Percentiles rank a stretch among this genome's conserved stretches.
Evolutionary conservation across 2,797 vertebrate species (phyloP).

Genomic region (Enteromius trimaculatus): DNA sequence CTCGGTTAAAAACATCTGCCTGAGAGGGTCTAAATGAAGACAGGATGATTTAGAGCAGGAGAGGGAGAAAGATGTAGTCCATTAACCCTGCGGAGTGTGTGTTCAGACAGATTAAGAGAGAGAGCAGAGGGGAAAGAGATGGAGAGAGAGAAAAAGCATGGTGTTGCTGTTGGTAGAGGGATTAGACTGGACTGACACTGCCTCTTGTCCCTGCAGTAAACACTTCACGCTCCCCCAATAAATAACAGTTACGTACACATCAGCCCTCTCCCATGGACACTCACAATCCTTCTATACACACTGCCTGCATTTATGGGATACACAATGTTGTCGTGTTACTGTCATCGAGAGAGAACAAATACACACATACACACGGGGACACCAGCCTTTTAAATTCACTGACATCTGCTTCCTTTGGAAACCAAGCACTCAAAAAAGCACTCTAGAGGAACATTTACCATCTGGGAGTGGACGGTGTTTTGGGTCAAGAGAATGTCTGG

Average conservation of each 20-base stretch:
- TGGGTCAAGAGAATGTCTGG: conserved; percentile 24
- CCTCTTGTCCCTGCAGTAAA: conserved; percentile 45
- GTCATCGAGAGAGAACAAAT: conserved; percentile 36
- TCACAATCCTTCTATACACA: conserved; percentile 40
- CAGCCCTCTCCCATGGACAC: conserved; percentile 36
- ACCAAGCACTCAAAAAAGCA: conserved; percentile 49
- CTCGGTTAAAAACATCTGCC: conserved; percentile 48
- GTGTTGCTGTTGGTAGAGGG: conserved; percentile 25
- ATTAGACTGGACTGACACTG: conserved; percentile 31
- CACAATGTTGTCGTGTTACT: conserved; percentile 25
- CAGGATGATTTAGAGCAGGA: conserved; percentile 50
- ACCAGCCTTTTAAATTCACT: conserved; percentile 50
- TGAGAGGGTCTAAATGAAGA: conserved; percentile 48
- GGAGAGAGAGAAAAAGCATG: conserved; percentile 19
- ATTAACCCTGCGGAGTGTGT: conserved; percentile 58
- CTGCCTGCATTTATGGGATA: conserved; percentile 30
- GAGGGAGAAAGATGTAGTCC: conserved; percentile 42
- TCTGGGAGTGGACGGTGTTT: conserved; percentile 40
- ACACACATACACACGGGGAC: conserved; percentile 13
- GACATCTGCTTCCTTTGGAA: conserved; percentile 49
- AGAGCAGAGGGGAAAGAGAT: conserved; percentile 10
- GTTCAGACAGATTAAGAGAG: conserved; percentile 35
- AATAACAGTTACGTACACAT: conserved; percentile 46
- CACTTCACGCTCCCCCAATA: conserved; percentile 42
- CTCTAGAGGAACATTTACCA: conserved; percentile 48